Conservation (phyloP, 2,888 invertebrate genomes). For the Diachrysia chrysitis region DNA sequence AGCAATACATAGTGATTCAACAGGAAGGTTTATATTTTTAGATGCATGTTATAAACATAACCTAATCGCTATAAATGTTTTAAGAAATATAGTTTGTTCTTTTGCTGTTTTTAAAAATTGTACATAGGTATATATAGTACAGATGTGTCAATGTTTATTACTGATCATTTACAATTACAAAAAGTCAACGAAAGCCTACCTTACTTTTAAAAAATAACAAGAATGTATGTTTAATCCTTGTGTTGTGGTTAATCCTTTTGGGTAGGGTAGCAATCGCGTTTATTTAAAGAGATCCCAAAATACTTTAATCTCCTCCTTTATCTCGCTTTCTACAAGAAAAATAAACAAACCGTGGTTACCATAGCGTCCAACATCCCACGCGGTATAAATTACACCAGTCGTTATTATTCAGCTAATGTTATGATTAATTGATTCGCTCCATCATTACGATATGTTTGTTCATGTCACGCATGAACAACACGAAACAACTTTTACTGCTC, state of each 20-base stretch:
- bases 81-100: too few relatives aligned
- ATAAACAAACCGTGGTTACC: slow-evolving; percentile 44
- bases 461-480: slow-evolving; percentile 12
- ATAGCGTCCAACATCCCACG: slow-evolving; percentile 59
- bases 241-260: neutral
- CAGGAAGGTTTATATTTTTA: too few relatives aligned
- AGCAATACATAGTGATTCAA: too few relatives aligned
- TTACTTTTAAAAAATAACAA: too few relatives aligned
- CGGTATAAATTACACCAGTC: slow-evolving; percentile 57
- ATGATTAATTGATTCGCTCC: slow-evolving; percentile 66
- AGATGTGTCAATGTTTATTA: too few relatives aligned
- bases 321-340: slow-evolving; percentile 5
- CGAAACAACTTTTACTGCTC: slow-evolving; percentile 8
- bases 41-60: too few relatives aligned
- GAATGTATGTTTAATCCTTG: too few relatives aligned
- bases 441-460: slow-evolving; percentile 50
- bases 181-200: too few relatives aligned
- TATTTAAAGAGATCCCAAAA: neutral
- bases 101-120: too few relatives aligned
- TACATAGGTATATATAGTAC: too few relatives aligned
- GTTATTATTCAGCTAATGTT: slow-evolving; percentile 62
- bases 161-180: too few relatives aligned
- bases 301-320: neutral
- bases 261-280: neutral
- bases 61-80: too few relatives aligned